Evolutionary conservation across 2,888 invertebrate species (phyloP).

Genomic region (Tortricodes alternella): DNA sequence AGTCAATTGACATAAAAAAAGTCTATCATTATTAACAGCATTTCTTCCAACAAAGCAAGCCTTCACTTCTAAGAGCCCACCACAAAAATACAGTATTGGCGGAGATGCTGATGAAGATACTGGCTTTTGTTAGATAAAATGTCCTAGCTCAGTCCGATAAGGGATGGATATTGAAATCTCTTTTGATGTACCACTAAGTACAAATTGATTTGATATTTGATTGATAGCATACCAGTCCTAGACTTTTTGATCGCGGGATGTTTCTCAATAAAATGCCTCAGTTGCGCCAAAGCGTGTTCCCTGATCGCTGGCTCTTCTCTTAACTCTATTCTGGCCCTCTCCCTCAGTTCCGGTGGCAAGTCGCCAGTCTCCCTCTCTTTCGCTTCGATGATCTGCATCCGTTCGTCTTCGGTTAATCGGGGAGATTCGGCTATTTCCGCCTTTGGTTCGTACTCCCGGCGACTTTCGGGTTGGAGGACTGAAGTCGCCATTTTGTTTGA

Average conservation of each 20-base stretch:
- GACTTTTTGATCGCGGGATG: constrained; percentile 92
- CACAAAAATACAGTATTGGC: too few species aligned
- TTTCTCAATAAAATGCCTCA: constrained; percentile 92
- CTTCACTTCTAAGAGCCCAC: too few species aligned
- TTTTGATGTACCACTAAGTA: too few species aligned
- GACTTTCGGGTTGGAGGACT: constrained; percentile 71
- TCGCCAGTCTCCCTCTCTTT: constrained; percentile 73
- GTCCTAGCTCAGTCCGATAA: too few species aligned
- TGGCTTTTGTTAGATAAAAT: too few species aligned
- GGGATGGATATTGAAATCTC: too few species aligned
- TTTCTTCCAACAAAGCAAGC: too few species aligned
- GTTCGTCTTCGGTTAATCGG: constrained; percentile 66
- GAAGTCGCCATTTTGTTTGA: constrained; percentile 72
- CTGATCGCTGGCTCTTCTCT: constrained; percentile 90
- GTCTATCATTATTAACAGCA: too few species aligned
- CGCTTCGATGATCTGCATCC: constrained; percentile 56
- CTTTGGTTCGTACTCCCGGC: constrained; percentile 63
- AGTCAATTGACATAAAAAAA: too few species aligned
- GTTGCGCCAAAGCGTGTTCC: constrained; percentile 88
- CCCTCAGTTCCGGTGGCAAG: constrained; percentile 81
- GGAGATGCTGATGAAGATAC: too few species aligned
- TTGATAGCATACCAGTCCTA: constrained; percentile 84
- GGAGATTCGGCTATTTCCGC: constrained; percentile 54
- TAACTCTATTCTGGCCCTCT: constrained; percentile 87
- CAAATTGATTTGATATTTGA: too few species aligned